Conservation (phyloP, 2,888 invertebrate genomes). For the Parnassius glacialis region DNA sequence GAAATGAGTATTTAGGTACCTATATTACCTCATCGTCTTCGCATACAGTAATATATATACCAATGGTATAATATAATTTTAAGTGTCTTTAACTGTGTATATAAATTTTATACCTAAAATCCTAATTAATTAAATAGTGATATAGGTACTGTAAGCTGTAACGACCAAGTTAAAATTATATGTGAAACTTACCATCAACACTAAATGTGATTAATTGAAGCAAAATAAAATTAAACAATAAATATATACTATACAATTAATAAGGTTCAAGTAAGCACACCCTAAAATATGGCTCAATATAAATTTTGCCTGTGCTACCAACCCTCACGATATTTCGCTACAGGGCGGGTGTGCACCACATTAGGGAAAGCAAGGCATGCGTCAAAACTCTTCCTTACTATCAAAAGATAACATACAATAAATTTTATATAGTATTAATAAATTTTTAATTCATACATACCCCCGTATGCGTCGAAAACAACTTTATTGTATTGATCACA, state of each 20-base stretch:
- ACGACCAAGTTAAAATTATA: too few species aligned
- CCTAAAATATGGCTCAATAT: conserved; percentile 60
- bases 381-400: conserved; percentile 21
- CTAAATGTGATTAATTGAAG: too few species aligned
- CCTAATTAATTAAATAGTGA: too few species aligned
- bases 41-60: too few species aligned
- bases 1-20: too few species aligned
- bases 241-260: conserved; percentile 23
- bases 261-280: conserved; percentile 33
- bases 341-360: conserved; percentile 37
- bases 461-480: conserved; percentile 50
- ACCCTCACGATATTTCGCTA: conserved; percentile 64
- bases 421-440: conserved; percentile 29
- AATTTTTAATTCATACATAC: conserved; percentile 68
- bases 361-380: conserved; percentile 45
- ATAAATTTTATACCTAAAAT: too few species aligned
- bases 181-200: too few species aligned
- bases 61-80: too few species aligned
- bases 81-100: too few species aligned
- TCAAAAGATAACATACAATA: conserved; percentile 31
- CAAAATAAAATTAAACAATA: conserved; percentile 31
- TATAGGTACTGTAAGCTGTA: too few species aligned
- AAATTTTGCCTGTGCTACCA: conserved; percentile 49
- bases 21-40: too few species aligned
- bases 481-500: conserved; percentile 66